These are phyloP conservation scores for Bombus difficillimus DNA, from an alignment of 1,140 invertebrate genomes.

Conservation along the genomic window DNA sequence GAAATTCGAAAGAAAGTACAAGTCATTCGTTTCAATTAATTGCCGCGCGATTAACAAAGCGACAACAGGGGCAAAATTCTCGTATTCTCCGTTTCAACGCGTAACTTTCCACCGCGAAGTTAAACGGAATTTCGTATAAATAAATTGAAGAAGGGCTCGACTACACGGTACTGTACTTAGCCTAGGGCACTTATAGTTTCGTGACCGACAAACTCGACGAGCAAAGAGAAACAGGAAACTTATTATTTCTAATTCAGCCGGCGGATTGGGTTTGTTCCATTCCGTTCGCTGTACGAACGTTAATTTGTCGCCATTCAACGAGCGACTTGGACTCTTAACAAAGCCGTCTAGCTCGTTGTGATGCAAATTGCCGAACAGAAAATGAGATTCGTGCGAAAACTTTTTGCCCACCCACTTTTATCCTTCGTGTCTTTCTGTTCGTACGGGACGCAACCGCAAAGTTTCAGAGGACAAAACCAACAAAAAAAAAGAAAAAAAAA, in stretches of 20 bases:
- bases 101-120: too few relatives aligned
- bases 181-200: not conserved
- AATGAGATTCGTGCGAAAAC: slow-evolving; percentile 22
- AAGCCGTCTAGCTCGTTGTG: not conserved
- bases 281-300: not conserved
- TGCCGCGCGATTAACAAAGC: too few relatives aligned
- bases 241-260: slow-evolving; percentile 13
- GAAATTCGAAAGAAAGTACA: too few relatives aligned
- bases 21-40: too few relatives aligned
- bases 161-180: too few relatives aligned
- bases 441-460: not conserved
- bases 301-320: slow-evolving; percentile 23
- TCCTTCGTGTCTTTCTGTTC: not conserved
- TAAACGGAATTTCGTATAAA: not conserved
- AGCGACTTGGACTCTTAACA: slow-evolving; percentile 9
- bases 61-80: too few relatives aligned
- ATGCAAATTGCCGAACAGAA: slow-evolving; percentile 27
- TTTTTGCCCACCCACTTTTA: not conserved
- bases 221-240: not conserved
- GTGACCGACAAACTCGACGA: not conserved
- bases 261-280: not conserved
- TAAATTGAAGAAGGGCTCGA: not conserved
- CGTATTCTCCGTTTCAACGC: too few relatives aligned
- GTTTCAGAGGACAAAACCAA: too few relatives aligned
- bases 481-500: too few relatives aligned